Evolutionary conservation across 2,888 invertebrate genomes (phyloP), one percentile per base, ranked within the genome.

Genomic region (Kuschelorhynchus macadamiae): DNA sequence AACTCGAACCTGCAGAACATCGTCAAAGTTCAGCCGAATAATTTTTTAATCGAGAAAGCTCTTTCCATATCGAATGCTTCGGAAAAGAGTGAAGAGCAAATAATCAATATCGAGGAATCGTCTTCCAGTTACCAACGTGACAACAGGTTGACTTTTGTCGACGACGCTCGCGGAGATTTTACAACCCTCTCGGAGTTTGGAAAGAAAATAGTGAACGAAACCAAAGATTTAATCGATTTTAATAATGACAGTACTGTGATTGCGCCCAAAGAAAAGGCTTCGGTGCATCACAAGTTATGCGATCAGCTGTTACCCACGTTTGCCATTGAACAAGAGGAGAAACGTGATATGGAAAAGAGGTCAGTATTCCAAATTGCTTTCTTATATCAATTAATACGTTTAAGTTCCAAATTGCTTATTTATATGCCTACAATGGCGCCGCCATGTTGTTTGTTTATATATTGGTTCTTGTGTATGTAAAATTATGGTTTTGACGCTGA

Each of bases 11-110:
- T 61, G 36, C 74, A 76, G 49, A 79, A 79, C 65, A 70, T 80
- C n/a, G 79, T 78, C 9, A 79, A 82, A 75, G 83, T 83, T 9
- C 81, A 82, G 70, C 82, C 83, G 11, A 83, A 83, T 70, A 83
- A 83, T 75, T 82, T 81, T 72, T 69, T 83, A 57, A 74, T 77
- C 42, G 73, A 73, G 49, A 74, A 71, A 36, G 25, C 25, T 7
- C 25, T 7, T 7, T 25, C 25, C 7, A 3, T 5, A 3, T 25
- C 25, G 4, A 25, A 25, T 7, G 4, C 7, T 3, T 25, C 25
- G 3, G 25, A 25, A 5, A 25, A 25, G 25, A 25, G 25, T 7
- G 25, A 25, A 7, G 7, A 3, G 25, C 25, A 25, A 3, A 25
- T 3, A 25, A 7, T 25, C 25, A 7, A 25, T 3, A 7, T 25